Percentiles rank a stretch among this genome's conserved stretches.
phyloP scores from a whole-genome alignment of 2,888 invertebrate genomes.

The Drosophila flavopinicola region DNA sequence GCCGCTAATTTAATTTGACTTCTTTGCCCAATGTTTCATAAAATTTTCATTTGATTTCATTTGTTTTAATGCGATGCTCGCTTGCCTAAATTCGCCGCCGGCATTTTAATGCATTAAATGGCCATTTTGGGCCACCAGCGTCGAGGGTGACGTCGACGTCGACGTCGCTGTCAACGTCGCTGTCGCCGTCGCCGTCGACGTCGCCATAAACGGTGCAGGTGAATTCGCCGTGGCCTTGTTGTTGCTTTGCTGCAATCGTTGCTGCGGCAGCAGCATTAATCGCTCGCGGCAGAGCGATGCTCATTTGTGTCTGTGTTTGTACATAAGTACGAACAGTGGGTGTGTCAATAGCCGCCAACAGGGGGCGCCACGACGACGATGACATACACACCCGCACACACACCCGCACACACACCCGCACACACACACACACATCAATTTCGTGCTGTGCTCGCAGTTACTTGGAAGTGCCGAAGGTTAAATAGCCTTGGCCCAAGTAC shows the following conservation, averaged over 20 bases:
- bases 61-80: conserved; percentile 2
- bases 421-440: too few species aligned
- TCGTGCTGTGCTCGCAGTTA: too few species aligned
- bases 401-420: too few species aligned
- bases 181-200: not conserved
- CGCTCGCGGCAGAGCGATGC: conserved; percentile 9
- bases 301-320: conserved; percentile 4
- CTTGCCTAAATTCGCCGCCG: not conserved
- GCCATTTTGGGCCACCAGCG: not conserved
- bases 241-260: conserved; percentile 1
- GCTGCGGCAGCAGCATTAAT: not conserved
- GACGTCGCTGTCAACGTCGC: not conserved
- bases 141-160: too few species aligned
- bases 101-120: not conserved
- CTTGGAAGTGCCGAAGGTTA: too few species aligned
- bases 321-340: not conserved
- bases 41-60: conserved; percentile 4
- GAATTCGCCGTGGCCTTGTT: not conserved
- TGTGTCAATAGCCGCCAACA: conserved; percentile 4
- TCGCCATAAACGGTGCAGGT: not conserved
- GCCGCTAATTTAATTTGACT: conserved; percentile 1
- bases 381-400: too few species aligned
- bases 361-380: conserved; percentile 2
- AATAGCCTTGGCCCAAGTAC: too few species aligned
- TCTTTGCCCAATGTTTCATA: not conserved